Evolutionary conservation across 2,888 invertebrate species (phyloP).

Genomic region (Drosophila nigricruria): DNA sequence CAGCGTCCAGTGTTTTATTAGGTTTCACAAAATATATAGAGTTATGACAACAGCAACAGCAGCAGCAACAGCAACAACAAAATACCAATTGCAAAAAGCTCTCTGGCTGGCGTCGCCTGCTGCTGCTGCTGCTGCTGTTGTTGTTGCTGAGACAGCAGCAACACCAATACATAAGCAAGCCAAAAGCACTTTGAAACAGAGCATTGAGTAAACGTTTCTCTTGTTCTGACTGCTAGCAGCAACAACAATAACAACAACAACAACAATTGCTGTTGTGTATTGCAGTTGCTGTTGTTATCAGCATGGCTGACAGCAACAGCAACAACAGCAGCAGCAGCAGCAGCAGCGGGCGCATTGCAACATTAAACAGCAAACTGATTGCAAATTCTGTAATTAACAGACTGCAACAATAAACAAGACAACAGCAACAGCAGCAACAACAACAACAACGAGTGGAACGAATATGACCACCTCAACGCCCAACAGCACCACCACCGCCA

Average conservation of each 20-base stretch:
- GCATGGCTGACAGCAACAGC: conserved; percentile 18
- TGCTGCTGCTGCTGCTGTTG: conserved; percentile 29
- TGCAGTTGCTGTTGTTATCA: conserved; percentile 50
- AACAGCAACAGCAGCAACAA: conserved; percentile 18
- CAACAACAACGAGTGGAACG: conserved; percentile 39
- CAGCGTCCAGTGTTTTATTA: conserved; percentile 62
- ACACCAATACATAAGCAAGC: conserved; percentile 13
- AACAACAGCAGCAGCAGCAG: conserved; percentile 15
- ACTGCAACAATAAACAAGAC: conserved; percentile 36
- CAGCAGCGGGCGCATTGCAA: conserved; percentile 41
- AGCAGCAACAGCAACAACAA: conserved; percentile 34
- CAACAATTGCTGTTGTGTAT: conserved; percentile 26
- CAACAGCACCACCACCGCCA: conserved; percentile 54
- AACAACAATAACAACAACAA: conserved; percentile 21
- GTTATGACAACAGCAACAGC: conserved; percentile 46
- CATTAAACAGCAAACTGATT: conserved; percentile 56
- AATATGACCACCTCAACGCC: conserved; percentile 75
- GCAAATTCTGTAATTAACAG: conserved; percentile 57
- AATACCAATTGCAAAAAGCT: conserved; percentile 38
- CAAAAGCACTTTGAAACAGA: conserved; percentile 15
- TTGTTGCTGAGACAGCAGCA: conserved; percentile 43
- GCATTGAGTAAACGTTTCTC: conserved; percentile 44
- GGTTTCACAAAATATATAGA: conserved; percentile 57
- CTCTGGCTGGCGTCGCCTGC: conserved; percentile 29
- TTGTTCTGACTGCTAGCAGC: conserved; percentile 46